Evolutionary conservation across 2,797 vertebrate genomes (phyloP).

Genomic region (Glyptemys insculpta): DNA sequence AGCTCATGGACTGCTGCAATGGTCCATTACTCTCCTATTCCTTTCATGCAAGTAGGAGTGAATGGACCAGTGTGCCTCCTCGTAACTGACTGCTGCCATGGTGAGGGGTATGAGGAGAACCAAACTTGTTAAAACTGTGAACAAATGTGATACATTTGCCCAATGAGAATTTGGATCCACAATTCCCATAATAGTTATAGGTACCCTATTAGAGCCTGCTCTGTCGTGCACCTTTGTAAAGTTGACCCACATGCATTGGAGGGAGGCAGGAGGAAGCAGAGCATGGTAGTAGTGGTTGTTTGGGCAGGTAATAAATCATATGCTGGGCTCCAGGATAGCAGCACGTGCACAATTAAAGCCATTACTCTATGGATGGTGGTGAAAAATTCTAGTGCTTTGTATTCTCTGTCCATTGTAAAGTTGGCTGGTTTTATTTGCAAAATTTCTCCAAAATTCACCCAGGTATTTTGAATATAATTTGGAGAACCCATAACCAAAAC

Average conservation of each 20-base stretch:
- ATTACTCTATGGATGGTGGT: neutral
- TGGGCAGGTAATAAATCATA: slow-evolving; percentile 1
- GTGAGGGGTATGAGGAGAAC: too few relatives aligned
- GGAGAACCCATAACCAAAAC: neutral
- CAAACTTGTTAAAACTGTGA: neutral
- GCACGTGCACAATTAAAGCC: neutral
- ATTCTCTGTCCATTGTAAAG: neutral
- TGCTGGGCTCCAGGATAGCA: neutral
- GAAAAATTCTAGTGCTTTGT: neutral
- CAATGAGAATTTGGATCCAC: neutral
- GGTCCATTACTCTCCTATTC: too few relatives aligned
- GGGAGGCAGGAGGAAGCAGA: neutral
- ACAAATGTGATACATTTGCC: neutral
- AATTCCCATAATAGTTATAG: neutral
- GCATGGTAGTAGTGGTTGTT: neutral
- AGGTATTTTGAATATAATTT: neutral
- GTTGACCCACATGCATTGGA: too few relatives aligned
- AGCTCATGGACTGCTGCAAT: too few relatives aligned
- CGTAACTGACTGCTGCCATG: too few relatives aligned
- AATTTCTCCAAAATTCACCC: neutral
- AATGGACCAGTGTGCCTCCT: too few relatives aligned
- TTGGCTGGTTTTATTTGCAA: neutral
- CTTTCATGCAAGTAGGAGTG: too few relatives aligned
- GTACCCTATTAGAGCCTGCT: neutral
- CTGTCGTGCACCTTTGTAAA: neutral